Evolutionary conservation across 2,113 vertebrate genomes (phyloP).

Genomic region (Solea senegalensis): DNA sequence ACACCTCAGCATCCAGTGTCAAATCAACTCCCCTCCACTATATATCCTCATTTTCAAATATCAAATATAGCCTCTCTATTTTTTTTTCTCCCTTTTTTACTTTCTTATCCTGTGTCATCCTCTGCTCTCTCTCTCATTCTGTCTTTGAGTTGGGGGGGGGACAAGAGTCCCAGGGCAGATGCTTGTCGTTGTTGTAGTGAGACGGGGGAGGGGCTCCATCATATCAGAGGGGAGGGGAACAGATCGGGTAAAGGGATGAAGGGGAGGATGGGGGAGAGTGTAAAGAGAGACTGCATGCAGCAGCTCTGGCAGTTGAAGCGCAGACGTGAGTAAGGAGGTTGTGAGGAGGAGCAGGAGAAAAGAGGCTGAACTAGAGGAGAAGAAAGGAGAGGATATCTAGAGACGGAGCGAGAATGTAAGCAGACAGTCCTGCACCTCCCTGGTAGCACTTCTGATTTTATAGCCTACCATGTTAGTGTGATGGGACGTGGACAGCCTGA

Average conservation of each 20-base stretch:
- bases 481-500: slow-evolving; percentile 24
- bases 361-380: slow-evolving; percentile 49
- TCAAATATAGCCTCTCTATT: slow-evolving; percentile 37
- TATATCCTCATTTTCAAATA: slow-evolving; percentile 55
- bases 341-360: slow-evolving; percentile 41
- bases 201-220: slow-evolving; percentile 63
- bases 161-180: slow-evolving; percentile 66
- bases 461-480: slow-evolving; percentile 25
- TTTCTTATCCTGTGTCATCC: slow-evolving; percentile 34
- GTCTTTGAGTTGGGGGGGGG: slow-evolving; percentile 59
- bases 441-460: slow-evolving; percentile 34
- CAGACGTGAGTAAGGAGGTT: slow-evolving; percentile 62
- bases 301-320: slow-evolving; percentile 65
- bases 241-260: slow-evolving; percentile 40
- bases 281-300: slow-evolving; percentile 76
- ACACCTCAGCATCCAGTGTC: slow-evolving; percentile 37
- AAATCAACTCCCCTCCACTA: slow-evolving; percentile 19
- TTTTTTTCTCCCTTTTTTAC: slow-evolving; percentile 15
- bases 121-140: slow-evolving; percentile 13
- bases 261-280: slow-evolving; percentile 57
- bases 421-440: slow-evolving; percentile 44
- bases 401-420: slow-evolving; percentile 60
- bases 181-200: slow-evolving; percentile 59
- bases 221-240: slow-evolving; percentile 57
- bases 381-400: slow-evolving; percentile 45